phyloP scores from a whole-genome alignment of 2,797 vertebrate species.

The Cossypha niveicapilla region DNA sequence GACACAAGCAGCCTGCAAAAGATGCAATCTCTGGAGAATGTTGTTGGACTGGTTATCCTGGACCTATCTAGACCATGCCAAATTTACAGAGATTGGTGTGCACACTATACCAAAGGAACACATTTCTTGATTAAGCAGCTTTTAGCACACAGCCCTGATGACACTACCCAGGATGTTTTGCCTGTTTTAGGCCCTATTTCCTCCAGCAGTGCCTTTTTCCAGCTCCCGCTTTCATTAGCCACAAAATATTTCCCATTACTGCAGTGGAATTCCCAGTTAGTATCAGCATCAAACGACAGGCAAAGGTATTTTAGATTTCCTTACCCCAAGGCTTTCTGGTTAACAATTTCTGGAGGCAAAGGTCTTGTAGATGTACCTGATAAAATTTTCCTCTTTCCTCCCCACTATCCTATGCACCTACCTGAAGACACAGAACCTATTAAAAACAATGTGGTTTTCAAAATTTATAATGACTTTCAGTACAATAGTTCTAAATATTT shows the following conservation, averaged over 20 bases:
- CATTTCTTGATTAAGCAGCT: background rate
- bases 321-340: background rate
- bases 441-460: background rate
- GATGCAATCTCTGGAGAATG: slow-evolving; percentile 38
- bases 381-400: background rate
- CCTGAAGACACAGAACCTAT: background rate
- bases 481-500: background rate
- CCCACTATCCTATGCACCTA: background rate
- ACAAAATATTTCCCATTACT: background rate
- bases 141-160: background rate
- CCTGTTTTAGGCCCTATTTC: background rate
- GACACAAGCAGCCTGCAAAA: background rate
- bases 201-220: background rate
- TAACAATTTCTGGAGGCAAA: background rate
- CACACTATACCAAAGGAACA: background rate
- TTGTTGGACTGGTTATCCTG: slow-evolving; percentile 46
- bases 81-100: background rate
- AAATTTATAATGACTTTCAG: background rate
- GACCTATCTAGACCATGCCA: background rate
- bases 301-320: background rate
- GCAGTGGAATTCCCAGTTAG: background rate
- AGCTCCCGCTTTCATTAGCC: background rate
- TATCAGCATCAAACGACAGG: background rate
- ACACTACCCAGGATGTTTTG: background rate
- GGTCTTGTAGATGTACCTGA: background rate